Percentiles rank a stretch among this genome's conserved stretches.
phyloP scores from a whole-genome alignment of 2,888 invertebrate genomes.

The Thumatha senex region DNA sequence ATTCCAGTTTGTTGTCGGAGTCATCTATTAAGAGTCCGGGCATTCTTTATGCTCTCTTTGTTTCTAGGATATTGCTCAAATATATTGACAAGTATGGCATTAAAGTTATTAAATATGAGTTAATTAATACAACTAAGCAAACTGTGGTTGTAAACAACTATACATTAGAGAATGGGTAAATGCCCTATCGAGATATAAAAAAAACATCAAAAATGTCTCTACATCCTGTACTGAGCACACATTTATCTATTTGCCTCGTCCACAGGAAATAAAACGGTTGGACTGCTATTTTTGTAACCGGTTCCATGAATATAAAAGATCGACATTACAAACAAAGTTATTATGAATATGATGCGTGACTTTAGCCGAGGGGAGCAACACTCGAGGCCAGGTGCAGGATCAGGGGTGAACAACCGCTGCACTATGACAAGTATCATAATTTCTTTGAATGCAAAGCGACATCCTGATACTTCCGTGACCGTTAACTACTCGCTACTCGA shows the following conservation, averaged over 20 bases:
- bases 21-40: no score
- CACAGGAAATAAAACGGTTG: conserved; percentile 49
- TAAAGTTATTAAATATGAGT: no score
- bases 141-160: not conserved
- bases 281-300: conserved; percentile 52
- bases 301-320: conserved; percentile 45
- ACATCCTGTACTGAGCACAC: conserved; percentile 30
- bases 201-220: conserved; percentile 21
- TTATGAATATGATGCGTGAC: conserved; percentile 16
- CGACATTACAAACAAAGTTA: conserved; percentile 12
- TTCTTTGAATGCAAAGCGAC: conserved; percentile 7
- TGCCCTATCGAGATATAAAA: not conserved
- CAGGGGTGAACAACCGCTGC: conserved; percentile 56
- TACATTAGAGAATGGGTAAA: conserved; percentile 19
- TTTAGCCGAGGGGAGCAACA: conserved; percentile 32
- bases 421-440: conserved; percentile 40
- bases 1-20: no score
- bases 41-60: no score
- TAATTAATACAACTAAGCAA: no score
- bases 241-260: conserved; percentile 32
- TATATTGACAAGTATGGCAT: no score
- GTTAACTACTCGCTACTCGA: conserved; percentile 31
- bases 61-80: no score
- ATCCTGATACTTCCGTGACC: conserved; percentile 10
- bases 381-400: conserved; percentile 48